Conservation (phyloP, 2,888 invertebrate genomes). For the Achlya flavicornis region DNA sequence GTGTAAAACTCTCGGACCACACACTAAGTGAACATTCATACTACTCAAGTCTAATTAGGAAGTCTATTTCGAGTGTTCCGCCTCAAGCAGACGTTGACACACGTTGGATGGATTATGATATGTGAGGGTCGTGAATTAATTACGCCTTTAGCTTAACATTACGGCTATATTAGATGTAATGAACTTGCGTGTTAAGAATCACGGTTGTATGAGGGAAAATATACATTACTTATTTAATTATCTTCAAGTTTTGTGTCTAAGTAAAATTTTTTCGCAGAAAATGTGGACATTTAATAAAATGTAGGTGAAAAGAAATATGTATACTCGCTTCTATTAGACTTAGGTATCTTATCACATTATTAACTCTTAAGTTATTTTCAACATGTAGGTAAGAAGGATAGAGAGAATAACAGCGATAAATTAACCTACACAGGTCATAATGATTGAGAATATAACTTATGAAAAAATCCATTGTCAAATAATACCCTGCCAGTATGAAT, state of each 20-base stretch:
- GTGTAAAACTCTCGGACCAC: not conserved
- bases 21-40: not conserved
- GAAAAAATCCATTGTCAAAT: not conserved
- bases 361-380: too few relatives aligned
- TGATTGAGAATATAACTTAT: too few relatives aligned
- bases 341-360: too few relatives aligned
- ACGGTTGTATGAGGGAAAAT: not conserved
- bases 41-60: conserved; percentile 8
- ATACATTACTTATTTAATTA: not conserved
- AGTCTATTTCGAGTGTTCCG: conserved; percentile 10
- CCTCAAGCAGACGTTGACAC: conserved; percentile 35
- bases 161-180: not conserved
- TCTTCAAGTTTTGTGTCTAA: too few relatives aligned
- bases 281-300: too few relatives aligned
- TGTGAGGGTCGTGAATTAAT: conserved; percentile 29
- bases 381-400: too few relatives aligned
- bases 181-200: not conserved
- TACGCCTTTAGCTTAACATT: conserved; percentile 27
- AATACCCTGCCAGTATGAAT: not conserved
- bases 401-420: too few relatives aligned
- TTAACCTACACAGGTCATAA: too few relatives aligned
- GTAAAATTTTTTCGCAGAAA: too few relatives aligned
- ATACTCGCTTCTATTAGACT: too few relatives aligned
- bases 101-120: conserved; percentile 30
- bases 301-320: too few relatives aligned